Percentiles rank a stretch among this genome's conserved stretches.
phyloP scores from a whole-genome alignment of 2,888 invertebrate species.

The Pheosia tremula region DNA sequence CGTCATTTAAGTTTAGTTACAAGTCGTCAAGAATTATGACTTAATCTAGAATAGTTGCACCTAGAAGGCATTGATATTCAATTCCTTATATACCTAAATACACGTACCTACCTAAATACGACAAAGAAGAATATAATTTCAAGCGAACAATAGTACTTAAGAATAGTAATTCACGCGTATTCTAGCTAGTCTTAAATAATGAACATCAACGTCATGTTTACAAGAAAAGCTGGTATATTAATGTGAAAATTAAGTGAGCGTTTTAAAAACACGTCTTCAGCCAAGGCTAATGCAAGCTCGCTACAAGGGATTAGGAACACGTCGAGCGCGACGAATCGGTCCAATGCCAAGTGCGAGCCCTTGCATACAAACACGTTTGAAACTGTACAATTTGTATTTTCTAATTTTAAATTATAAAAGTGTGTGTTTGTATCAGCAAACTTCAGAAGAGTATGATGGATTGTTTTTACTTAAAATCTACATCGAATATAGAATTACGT shows the following conservation, averaged over 20 bases:
- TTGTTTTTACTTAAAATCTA: no score
- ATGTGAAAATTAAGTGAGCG: constrained; percentile 9
- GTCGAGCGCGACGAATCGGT: constrained; percentile 23
- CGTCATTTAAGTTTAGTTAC: not conserved
- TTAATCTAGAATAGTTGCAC: not conserved
- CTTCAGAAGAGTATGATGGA: no score
- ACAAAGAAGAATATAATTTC: no score
- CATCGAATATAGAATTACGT: no score
- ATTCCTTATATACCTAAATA: no score
- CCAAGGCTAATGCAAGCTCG: constrained; percentile 6
- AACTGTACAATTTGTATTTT: not conserved
- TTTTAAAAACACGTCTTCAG: constrained; percentile 4
- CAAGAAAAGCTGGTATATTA: constrained; percentile 19
- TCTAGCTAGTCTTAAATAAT: constrained; percentile 9
- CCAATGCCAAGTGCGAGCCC: constrained; percentile 41
- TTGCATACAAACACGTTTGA: constrained; percentile 11
- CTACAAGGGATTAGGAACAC: constrained; percentile 3
- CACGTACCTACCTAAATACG: no score
- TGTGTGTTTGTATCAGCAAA: no score
- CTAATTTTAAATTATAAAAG: no score
- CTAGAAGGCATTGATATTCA: not conserved
- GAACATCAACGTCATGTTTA: constrained; percentile 36
- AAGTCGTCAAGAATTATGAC: not conserved
- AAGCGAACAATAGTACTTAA: not conserved
- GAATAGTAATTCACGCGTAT: not conserved